Conservation (phyloP, 2,113 vertebrate genomes). For the Ophiodon elongatus region DNA sequence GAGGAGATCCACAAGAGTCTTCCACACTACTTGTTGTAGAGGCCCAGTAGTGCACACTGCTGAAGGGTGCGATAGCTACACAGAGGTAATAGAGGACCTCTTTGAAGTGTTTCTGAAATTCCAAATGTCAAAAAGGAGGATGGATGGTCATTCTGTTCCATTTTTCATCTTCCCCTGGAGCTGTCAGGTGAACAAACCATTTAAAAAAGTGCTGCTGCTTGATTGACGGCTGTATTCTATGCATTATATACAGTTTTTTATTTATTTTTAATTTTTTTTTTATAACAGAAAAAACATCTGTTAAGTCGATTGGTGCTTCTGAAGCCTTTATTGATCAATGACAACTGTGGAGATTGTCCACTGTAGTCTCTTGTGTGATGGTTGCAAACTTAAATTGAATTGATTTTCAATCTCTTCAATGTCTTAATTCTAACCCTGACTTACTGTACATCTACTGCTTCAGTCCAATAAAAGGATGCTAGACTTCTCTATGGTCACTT, state of each 20-base stretch:
- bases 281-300: not conserved
- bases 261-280: not conserved
- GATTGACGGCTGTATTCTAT: not conserved
- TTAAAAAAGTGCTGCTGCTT: conserved; percentile 19
- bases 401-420: conserved; percentile 2
- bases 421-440: not conserved
- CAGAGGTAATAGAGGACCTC: conserved; percentile 47
- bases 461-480: not conserved
- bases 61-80: conserved; percentile 26
- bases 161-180: conserved; percentile 22
- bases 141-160: conserved; percentile 44
- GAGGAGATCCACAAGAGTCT: conserved; percentile 1
- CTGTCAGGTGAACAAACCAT: conserved; percentile 35
- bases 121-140: conserved; percentile 61
- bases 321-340: conserved; percentile 22
- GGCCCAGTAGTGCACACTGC: conserved; percentile 4
- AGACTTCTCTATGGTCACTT: not conserved
- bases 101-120: conserved; percentile 64
- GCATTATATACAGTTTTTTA: conserved; percentile 1
- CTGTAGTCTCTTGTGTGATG: not conserved
- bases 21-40: conserved; percentile 18
- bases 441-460: not conserved
- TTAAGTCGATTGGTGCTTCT: not conserved
- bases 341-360: not conserved
- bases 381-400: not conserved